Base-by-base conservation (phyloP, 2,797 vertebrate species). In the Pogoniulus pusillus region DNA sequence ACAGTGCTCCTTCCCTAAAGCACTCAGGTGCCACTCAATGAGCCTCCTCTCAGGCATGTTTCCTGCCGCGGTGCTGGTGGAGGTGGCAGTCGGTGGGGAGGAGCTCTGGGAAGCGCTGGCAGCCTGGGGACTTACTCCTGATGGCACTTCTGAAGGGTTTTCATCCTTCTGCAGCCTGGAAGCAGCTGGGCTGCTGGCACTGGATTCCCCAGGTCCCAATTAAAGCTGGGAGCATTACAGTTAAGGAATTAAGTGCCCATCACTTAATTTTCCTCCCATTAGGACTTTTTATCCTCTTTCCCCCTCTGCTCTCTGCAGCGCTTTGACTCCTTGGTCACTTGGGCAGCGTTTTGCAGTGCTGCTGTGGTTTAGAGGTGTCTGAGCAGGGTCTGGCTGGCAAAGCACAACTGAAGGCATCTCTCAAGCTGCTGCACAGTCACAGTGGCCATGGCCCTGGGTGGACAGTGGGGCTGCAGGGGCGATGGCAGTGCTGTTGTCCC, bases 181-280 rank as follows among this genome's bases (percentile, higher is more conserved):
- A 79, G 47, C 65, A 87, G 64, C 78, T 91, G 62, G 62, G 35
- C 32, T 81, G 88, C 70, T 15, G 77, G 5, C 76, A 69, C 87
- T 58, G 91, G 63, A 87, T 86, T 95, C 92, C 75, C 75, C 2
- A 65, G 77, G 13, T 86, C 34, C 64, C 73, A 91, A 92, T 94
- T 95, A 93, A 95, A 93, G 68, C 75, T 55, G 65, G 65, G 84
- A 86, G 84, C 57, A 65, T 29, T 80, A 85, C 63, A 55, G 45
- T 87, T 89, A 68, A 58, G 69, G 82, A 93, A 87, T 41, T 77
- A 91, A 94, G 68, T 94, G 91, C 92, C 91, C 81, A 79, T 93
- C 92, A 68, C 69, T 75, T 91, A 85, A 87, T 80, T 79, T 90
- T 94, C 87, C 79, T 85, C 51, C 57, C 23, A 60, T 60, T 89